A percentile compares a stretch with the other conserved stretches of the same genome.
Evolutionary conservation across 2,113 vertebrate genomes (phyloP).

Genomic region (Silurus glanis): DNA sequence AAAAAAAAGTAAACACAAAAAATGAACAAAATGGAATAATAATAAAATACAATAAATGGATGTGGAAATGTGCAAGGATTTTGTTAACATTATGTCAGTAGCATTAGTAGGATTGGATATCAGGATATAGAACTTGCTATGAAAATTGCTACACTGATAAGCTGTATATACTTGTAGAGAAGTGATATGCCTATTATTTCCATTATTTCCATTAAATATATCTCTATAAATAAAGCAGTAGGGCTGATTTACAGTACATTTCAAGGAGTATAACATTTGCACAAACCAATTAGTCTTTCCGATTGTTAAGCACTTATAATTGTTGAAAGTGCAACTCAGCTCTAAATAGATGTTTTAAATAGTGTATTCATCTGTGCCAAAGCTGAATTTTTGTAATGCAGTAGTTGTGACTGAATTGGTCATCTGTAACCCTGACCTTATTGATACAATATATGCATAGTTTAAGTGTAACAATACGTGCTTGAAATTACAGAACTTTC

Average conservation of each 20-base stretch:
- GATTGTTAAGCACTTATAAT: not conserved
- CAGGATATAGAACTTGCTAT: not conserved
- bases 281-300: not conserved
- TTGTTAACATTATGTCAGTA: not conserved
- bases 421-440: not conserved
- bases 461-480: not conserved
- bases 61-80: not conserved
- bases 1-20: no score
- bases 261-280: not conserved
- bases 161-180: not conserved
- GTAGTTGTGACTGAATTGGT: not conserved
- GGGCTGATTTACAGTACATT: not conserved
- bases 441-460: not conserved
- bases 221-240: not conserved
- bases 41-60: no score
- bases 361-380: not conserved
- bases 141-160: not conserved
- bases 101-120: not conserved
- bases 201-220: no score
- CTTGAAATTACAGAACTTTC: no score
- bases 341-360: not conserved
- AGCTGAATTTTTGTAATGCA: not conserved
- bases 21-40: no score
- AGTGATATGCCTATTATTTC: not conserved
- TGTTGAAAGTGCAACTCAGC: not conserved